Conservation (phyloP, 1,140 invertebrate species). For the Lepidostoma basale region DNA sequence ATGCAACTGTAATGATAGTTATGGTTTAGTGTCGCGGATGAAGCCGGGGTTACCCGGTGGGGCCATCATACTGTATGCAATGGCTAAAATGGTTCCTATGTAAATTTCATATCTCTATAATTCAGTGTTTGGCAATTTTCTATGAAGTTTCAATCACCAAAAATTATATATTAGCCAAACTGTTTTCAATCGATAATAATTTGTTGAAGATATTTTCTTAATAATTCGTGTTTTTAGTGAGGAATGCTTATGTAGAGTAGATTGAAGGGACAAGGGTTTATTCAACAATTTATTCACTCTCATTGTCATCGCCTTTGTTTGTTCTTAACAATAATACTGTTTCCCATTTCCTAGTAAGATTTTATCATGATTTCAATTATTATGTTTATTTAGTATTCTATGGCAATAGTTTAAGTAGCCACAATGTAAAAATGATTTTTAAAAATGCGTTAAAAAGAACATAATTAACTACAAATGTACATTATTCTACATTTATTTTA, state of each 20-base stretch:
- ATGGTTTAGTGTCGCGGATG: constrained; percentile 36
- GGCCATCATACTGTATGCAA: constrained; percentile 9
- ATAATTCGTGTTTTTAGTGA: constrained; percentile 47
- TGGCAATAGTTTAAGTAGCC: too few species aligned
- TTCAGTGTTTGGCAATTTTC: constrained; percentile 46
- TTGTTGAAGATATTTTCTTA: constrained; percentile 48
- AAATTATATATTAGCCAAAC: constrained; percentile 47
- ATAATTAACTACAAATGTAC: too few species aligned
- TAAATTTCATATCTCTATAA: constrained; percentile 47
- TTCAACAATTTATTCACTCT: neutral
- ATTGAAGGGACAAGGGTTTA: constrained; percentile 21
- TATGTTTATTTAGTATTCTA: too few species aligned
- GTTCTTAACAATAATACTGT: too few species aligned
- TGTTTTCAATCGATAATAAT: constrained; percentile 47
- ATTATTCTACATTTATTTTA: too few species aligned
- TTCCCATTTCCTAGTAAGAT: too few species aligned
- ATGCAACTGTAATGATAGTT: constrained; percentile 22
- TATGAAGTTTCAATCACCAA: constrained; percentile 46
- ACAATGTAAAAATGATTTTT: too few species aligned
- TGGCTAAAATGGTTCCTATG: constrained; percentile 45
- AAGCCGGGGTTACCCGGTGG: constrained; percentile 27
- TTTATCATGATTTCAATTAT: too few species aligned
- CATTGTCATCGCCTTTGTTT: neutral
- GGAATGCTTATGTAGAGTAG: constrained; percentile 43
- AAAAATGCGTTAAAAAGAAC: too few species aligned